Base-by-base conservation (phyloP, 2,888 invertebrate genomes). In the Agriopis aurantiaria region DNA sequence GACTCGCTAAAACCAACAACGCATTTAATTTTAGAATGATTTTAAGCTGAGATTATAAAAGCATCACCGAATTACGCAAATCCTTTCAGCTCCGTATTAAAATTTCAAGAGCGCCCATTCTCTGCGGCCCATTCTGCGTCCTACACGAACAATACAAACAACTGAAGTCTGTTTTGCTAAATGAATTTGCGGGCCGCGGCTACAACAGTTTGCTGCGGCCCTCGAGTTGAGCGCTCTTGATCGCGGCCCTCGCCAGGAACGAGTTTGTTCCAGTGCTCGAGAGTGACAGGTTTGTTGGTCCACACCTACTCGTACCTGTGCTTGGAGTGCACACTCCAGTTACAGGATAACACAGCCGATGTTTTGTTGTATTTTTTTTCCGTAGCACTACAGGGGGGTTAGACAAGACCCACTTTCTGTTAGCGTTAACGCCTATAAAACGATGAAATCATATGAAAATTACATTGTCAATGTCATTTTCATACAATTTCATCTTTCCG, bases 1-100 rank as follows among this genome's bases (percentile, higher is more conserved):
- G 58, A 46, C 58, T 58, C 58, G 58, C 46, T 11, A 46, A 46
- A 58, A 58, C 58, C 58, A 46, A 46, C 58, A 52, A 52, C 43
- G 43, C 52, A 17, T 46, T 58, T 68, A 52, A 62, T 68, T 68
- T 68, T 17, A 62, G 48, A 63, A 48, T 53, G 17, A 59, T 58
- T 53, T 60, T 45, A 65, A 65, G 49, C 60, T 17, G 43, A 69
- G 65, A 65, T 65, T 69, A 69, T 53, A 65, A 68, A 61, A 69
- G 45, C 63, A 57, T 52, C 62, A 57, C 51, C 55, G 68, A 57
- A 57, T 69, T 65, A 61, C 57, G 56, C 33, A 55, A 69, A 69
- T 65, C 69, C 69, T 69, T 69, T 69, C 69, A 69, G 43, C 41
- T 57, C 11, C 14, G 56, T 55, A 65, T 69, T 69, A 69, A 69